These are phyloP conservation scores for Schmidtea mediterranea DNA, from an alignment of 1,140 invertebrate genomes.

Conservation along the genomic window DNA sequence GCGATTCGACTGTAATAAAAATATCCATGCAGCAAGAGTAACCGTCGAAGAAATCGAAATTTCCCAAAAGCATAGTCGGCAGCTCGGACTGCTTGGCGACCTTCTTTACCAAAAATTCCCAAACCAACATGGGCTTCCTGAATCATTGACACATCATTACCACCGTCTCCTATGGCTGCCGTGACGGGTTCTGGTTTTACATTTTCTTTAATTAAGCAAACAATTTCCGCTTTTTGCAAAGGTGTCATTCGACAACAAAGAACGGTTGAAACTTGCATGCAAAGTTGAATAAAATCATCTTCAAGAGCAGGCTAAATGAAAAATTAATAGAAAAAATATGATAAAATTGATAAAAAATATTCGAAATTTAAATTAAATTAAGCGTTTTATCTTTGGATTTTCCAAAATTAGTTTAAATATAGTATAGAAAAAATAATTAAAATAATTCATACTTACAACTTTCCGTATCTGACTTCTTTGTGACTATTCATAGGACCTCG, in stretches of 20 bases:
- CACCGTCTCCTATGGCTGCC: constrained; percentile 44
- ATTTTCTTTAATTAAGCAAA: constrained; percentile 6
- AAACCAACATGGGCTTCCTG: constrained; percentile 67
- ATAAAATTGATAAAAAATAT: neutral
- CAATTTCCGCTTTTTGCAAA: constrained; percentile 20
- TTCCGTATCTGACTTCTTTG: too few relatives aligned
- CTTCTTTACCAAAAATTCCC: constrained; percentile 66
- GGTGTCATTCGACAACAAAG: constrained; percentile 25
- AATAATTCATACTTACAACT: too few relatives aligned
- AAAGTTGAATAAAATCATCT: neutral
- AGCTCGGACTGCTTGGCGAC: constrained; percentile 80
- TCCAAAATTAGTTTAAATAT: too few relatives aligned
- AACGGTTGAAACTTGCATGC: constrained; percentile 1
- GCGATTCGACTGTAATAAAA: constrained; percentile 77
- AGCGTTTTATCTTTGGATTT: neutral
- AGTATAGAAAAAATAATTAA: too few relatives aligned
- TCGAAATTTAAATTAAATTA: neutral
- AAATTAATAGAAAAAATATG: neutral
- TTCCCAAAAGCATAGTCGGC: constrained; percentile 72
- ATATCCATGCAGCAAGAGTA: constrained; percentile 71
- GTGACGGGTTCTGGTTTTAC: constrained; percentile 7
- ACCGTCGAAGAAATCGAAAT: constrained; percentile 55
- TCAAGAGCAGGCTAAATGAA: neutral
- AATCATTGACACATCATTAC: constrained; percentile 92
- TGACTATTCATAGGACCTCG: too few relatives aligned